Evolutionary conservation across 2,888 invertebrate species (phyloP).

Genomic region (Harpalus rufipes): DNA sequence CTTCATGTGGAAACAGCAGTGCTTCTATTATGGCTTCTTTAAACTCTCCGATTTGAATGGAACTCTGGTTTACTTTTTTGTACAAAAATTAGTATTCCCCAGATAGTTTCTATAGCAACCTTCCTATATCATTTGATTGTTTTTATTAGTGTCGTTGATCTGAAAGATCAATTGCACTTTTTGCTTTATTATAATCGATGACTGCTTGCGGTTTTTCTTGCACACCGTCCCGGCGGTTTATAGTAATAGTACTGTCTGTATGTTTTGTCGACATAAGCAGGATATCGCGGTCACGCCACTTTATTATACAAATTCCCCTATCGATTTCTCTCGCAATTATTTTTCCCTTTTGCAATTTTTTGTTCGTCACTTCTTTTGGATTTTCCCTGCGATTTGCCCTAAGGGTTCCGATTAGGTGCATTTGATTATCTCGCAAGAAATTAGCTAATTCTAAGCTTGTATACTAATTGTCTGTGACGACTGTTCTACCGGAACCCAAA

Average conservation of each 20-base stretch:
- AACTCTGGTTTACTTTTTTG: too few species aligned
- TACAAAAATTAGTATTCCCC: too few species aligned
- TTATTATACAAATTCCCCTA: constrained; percentile 69
- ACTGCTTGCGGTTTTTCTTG: too few species aligned
- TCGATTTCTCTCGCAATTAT: constrained; percentile 69
- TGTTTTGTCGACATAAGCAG: constrained; percentile 69
- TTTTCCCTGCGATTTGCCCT: neutral
- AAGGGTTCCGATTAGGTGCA: neutral
- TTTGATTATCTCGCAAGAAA: neutral
- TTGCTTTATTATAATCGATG: too few species aligned
- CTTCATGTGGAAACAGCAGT: too few species aligned
- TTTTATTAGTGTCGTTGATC: too few species aligned
- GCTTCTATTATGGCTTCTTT: too few species aligned
- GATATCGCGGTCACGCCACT: constrained; percentile 71
- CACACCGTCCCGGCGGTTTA: too few species aligned
- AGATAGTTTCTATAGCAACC: too few species aligned
- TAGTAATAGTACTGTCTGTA: neutral
- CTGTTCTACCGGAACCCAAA: constrained; percentile 36
- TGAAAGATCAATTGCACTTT: too few species aligned
- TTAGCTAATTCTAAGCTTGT: constrained; percentile 1
- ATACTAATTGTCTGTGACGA: neutral
- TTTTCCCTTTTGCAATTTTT: constrained; percentile 70
- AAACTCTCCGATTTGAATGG: too few species aligned
- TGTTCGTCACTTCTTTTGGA: neutral
- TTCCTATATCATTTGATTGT: too few species aligned